Evolutionary conservation across 1,140 invertebrate species (phyloP), one percentile per base, ranked within the genome.

Genomic region (Meteorus sp.): DNA sequence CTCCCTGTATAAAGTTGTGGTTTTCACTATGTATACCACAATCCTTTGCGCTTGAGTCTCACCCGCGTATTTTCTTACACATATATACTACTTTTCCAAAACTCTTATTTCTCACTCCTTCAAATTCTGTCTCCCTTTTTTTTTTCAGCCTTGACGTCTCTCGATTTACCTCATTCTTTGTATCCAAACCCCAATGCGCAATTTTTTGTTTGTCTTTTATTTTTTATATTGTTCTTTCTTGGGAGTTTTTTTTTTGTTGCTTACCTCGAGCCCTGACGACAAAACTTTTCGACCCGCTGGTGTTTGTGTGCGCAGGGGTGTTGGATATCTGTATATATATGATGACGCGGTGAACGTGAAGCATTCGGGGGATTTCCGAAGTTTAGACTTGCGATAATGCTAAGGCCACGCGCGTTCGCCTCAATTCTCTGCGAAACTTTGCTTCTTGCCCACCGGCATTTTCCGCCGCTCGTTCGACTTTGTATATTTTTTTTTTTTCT

Each of bases 221-320:
- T 22, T 56, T 56, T 47, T 57, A 57, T 57, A 44, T 56, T 43
- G 43, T n/a, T n/a, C n/a, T n/a, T n/a, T n/a, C n/a, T n/a, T n/a
- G n/a, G n/a, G n/a, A n/a, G 33, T 29, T 29, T 25, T 9, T 23
- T 43, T 45, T 56, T 56, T 53, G 23, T 53, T 22, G 47, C 48
- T 47, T 57, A 57, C 50, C 55, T 50, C 13, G 22, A 7, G 48
- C 47, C 31, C 39, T 29, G 55, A 55, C 56, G 61, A 62, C 56
- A 59, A 62, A 62, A 62, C 56, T 62, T 62, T 59, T 59, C 37
- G 56, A 59, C 55, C 55, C 55, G 55, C 29, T 15, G 55, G 55
- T n/a, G n/a, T n/a, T n/a, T n/a, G 37, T n/a, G n/a, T n/a, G n/a
- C n/a, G n/a, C n/a, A n/a, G n/a, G n/a, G n/a, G n/a, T n/a, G n/a